Evolutionary conservation across 1,140 invertebrate genomes (phyloP), one percentile per base, ranked within the genome.

Genomic region (Psilanteris sp.): DNA sequence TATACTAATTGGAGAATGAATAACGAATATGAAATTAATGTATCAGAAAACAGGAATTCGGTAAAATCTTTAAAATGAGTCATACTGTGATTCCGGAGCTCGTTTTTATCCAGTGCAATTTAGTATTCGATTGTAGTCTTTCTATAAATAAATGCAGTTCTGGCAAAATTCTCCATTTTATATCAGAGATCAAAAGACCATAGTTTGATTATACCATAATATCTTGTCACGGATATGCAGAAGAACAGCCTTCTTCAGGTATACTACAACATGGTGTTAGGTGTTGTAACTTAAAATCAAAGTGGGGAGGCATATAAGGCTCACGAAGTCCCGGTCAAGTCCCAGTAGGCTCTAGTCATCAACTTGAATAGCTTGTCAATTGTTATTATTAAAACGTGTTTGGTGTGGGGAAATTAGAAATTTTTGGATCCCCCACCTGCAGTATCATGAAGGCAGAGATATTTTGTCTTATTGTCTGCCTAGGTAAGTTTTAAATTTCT

Each of bases 281-380:
- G 84, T 87, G 84, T 85, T 87, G 84, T 85, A 87, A 85, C 79
- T 52, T 41, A 59, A 68, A 43, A 54, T 43, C 50, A 78, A 81
- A 87, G 85, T 85, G 86, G 85, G 86, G 86, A 79, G 75, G 74
- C 85, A 88, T 89, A 89, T 89, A 89, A 89, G 85, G 79, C 82
- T 81, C 78, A 80, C 67, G 77, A 70, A 77, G 75, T 70, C 70
- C 73, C 77, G 75, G 79, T 71, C 78, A 80, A 77, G 83, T 80
- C 77, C 81, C 84, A 86, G 85, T 88, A 84, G 81, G 81, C 85
- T 83, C 82, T 85, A 85, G 85, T 87, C 83, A 88, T 85, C 84
- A 83, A 84, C 79, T 82, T 76, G 72, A 71, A 76, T 71, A 71
- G 41, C 66, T 48, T 32, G 24, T 37, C 48, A 67, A 75, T 72